These are phyloP conservation scores for Eupithecia pulchellata DNA, from an alignment of 2,888 invertebrate species.

Conservation along the genomic window DNA sequence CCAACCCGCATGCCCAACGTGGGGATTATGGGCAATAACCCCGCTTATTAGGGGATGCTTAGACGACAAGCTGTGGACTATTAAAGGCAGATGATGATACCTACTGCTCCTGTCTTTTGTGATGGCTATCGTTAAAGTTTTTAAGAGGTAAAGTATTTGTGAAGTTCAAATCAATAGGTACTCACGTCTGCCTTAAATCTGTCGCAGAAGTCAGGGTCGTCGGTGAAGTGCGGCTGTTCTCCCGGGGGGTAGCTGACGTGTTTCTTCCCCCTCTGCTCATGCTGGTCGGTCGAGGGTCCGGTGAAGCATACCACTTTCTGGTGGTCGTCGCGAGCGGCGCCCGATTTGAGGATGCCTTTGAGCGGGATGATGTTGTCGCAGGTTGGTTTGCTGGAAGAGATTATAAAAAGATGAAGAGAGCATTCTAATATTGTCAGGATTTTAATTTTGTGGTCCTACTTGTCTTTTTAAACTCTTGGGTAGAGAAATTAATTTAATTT, in stretches of 20 bases:
- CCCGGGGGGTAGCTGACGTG: slow-evolving; percentile 58
- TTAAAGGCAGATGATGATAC: no score
- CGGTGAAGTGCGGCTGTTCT: slow-evolving; percentile 67
- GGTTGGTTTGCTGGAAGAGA: slow-evolving; percentile 64
- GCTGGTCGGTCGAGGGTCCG: slow-evolving; percentile 70
- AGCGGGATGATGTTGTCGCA: slow-evolving; percentile 69
- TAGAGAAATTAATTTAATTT: neutral
- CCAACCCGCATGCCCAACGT: no score
- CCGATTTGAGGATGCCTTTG: slow-evolving; percentile 77
- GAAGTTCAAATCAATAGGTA: neutral
- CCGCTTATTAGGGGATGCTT: no score
- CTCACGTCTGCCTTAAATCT: slow-evolving; percentile 65
- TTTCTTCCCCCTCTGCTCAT: slow-evolving; percentile 57
- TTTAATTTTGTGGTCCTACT: neutral
- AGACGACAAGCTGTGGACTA: no score
- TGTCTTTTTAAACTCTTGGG: neutral
- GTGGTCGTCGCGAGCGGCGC: slow-evolving; percentile 72
- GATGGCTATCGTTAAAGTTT: neutral
- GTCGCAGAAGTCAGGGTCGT: slow-evolving; percentile 70
- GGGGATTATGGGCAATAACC: no score
- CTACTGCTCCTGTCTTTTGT: neutral
- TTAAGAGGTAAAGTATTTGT: neutral
- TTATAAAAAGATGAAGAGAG: no score
- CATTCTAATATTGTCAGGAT: neutral
- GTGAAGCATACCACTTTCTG: slow-evolving; percentile 81